Evolutionary conservation across 2,113 vertebrate genomes (phyloP).

Genomic region (Cepphus grylle): DNA sequence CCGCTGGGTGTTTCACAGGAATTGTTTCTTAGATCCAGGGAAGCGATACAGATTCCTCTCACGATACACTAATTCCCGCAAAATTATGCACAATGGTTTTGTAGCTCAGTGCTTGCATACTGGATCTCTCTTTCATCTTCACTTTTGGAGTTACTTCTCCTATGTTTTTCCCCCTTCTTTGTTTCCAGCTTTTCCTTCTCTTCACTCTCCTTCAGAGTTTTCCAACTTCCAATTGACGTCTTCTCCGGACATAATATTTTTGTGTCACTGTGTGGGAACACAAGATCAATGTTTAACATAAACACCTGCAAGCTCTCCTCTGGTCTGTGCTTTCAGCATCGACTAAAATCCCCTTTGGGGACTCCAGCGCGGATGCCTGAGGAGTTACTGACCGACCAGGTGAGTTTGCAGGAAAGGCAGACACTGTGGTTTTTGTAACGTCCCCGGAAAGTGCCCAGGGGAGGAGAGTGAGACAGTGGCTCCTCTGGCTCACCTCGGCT

Average conservation of each 20-base stretch:
- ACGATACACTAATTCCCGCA: background rate
- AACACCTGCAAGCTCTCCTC: background rate
- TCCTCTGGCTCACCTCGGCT: background rate
- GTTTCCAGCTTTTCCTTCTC: background rate
- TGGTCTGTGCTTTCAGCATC: background rate
- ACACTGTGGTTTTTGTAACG: background rate
- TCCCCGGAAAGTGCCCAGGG: fast-evolving
- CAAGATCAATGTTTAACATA: background rate
- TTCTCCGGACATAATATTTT: background rate
- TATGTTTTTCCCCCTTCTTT: background rate
- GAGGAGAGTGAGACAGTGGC: background rate
- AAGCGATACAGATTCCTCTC: background rate
- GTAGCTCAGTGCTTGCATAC: background rate
- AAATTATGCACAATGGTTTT: background rate
- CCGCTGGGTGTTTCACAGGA: background rate
- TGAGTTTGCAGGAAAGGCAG: background rate
- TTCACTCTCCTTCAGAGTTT: background rate
- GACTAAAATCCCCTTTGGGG: background rate
- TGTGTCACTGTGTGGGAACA: background rate
- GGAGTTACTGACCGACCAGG: background rate
- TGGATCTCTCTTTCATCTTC: background rate
- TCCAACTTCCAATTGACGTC: background rate
- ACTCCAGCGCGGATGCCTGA: fast-evolving
- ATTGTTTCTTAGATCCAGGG: background rate
- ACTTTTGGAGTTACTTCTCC: background rate